Base-by-base conservation (phyloP, 2,888 invertebrate species). In the Venustoraphidia nigricollis region DNA sequence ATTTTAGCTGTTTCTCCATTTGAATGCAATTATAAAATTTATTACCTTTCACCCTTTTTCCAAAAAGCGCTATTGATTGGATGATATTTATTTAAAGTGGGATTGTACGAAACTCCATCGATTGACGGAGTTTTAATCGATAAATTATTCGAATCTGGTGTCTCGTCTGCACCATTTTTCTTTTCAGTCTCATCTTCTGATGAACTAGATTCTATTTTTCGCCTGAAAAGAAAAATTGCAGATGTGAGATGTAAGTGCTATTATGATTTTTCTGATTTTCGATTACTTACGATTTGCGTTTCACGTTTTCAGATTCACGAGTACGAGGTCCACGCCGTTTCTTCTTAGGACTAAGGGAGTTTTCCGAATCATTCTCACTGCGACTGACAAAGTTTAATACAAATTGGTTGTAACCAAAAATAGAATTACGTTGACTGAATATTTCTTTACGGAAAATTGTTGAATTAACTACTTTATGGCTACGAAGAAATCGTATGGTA, bases 61-160 rank as follows among this genome's bases (percentile, higher is more conserved):
- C 94, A 94, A 58, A 77, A 80, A 0, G 93, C 93, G 67, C 90
- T 79, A 0, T 80, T 67, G 10, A 92, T 73, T 0, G 93, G 92
- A 65, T 93, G 77, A 66, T 94, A 95, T 42, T 79, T 79, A 0
- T 68, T 53, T 57, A 77, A 76, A 27, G 70, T 66, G 0, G 93
- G 93, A 64, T 87, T 75, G 64, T 86, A 93, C 8, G 73, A 71
- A 1, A 63, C 57, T 4, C 56, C 60, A 45, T 56, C 51, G 8
- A 8, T 8, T 3, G 52, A 50, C 34, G 59, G 58, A 48, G 53
- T 49, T 45, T 56, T 57, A n/a, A 50, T 49, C 27, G 27, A 27
- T n/a, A 34, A 40, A 43, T 44, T 53, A 49, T 49, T 53, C 46
- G 50, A 45, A 44, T 56, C 57, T 14, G 47, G 8, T 14, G 49